phyloP scores from a whole-genome alignment of 2,797 vertebrate genomes.

The Myotis findleyi region DNA sequence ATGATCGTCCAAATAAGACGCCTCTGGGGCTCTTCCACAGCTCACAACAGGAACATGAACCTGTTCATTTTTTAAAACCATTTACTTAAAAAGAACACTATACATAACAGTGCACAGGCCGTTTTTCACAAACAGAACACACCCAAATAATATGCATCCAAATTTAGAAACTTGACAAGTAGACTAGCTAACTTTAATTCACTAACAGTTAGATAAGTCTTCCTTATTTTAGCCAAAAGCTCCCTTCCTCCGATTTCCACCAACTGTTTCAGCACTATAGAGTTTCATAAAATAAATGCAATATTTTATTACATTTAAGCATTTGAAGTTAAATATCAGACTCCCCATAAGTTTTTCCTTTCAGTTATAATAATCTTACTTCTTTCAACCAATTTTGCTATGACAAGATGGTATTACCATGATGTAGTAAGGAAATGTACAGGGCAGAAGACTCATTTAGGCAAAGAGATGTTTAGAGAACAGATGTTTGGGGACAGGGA shows the following conservation, averaged over 20 bases:
- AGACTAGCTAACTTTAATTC: neutral
- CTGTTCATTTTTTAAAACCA: neutral
- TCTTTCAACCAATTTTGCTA: neutral
- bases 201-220: neutral
- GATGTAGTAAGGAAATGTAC: neutral
- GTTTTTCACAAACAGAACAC: neutral
- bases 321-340: slow-evolving; percentile 1
- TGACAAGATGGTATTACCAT: too few species aligned
- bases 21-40: neutral
- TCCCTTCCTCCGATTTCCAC: neutral
- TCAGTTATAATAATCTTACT: neutral
- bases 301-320: slow-evolving; percentile 10
- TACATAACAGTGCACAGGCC: neutral
- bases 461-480: neutral
- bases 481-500: neutral
- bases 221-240: neutral
- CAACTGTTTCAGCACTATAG: neutral
- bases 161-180: neutral
- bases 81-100: neutral
- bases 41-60: neutral
- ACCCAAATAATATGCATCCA: neutral
- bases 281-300: neutral
- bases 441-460: neutral
- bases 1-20: neutral
- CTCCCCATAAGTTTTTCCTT: neutral